phyloP scores from a whole-genome alignment of 2,888 invertebrate genomes.

The Papilio elwesi region DNA sequence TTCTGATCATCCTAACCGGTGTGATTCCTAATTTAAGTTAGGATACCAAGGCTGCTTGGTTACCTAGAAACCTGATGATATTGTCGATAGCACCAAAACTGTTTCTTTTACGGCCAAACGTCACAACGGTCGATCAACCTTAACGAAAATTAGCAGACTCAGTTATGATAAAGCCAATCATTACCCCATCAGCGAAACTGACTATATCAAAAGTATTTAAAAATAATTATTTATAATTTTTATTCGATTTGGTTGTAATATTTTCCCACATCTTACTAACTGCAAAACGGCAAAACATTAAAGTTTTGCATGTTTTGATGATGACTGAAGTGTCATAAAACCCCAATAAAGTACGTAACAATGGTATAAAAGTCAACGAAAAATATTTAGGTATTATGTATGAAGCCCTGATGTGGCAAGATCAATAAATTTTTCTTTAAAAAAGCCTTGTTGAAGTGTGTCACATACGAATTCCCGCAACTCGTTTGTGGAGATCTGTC shows the following conservation, averaged over 20 bases:
- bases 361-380: conserved; percentile 45
- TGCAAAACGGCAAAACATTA: conserved; percentile 11
- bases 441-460: conserved; percentile 68
- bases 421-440: conserved; percentile 61
- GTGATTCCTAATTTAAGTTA: too few relatives aligned
- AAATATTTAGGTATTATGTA: conserved; percentile 49
- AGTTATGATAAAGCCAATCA: neutral
- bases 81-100: too few relatives aligned
- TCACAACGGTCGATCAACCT: too few relatives aligned
- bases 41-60: too few relatives aligned
- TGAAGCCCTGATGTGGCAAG: conserved; percentile 57
- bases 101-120: too few relatives aligned
- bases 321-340: conserved; percentile 27
- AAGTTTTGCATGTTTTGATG: conserved; percentile 14
- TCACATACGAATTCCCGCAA: conserved; percentile 61
- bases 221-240: conserved; percentile 7
- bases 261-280: neutral
- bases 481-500: conserved; percentile 65
- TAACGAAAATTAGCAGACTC: too few relatives aligned
- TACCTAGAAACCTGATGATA: too few relatives aligned
- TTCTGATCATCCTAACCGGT: too few relatives aligned
- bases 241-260: conserved; percentile 12
- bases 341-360: conserved; percentile 40
- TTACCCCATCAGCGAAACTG: neutral
- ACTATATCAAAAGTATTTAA: conserved; percentile 10